Evolutionary conservation across 2,797 vertebrate species (phyloP).

Genomic region (Ibycter americanus): DNA sequence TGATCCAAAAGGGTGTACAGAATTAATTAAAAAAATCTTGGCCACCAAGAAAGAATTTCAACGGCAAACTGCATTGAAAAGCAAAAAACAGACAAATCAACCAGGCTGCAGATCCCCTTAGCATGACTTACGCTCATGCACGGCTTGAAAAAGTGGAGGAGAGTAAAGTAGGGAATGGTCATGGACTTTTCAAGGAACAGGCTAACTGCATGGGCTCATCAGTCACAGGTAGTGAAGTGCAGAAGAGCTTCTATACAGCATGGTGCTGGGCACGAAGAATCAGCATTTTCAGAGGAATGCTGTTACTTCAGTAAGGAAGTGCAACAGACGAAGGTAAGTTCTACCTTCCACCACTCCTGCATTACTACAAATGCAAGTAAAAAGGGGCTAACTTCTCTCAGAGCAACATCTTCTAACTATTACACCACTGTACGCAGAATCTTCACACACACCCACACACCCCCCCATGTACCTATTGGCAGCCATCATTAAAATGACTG

Average conservation of each 20-base stretch:
- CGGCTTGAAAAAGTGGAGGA: background rate
- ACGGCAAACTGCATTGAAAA: background rate
- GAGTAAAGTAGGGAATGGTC: background rate
- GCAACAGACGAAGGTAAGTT: background rate
- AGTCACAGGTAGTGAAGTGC: background rate
- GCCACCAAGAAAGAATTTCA: background rate
- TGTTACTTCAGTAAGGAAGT: background rate
- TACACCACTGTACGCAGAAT: background rate
- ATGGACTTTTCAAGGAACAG: background rate
- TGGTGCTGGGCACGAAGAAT: background rate
- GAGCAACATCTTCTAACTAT: background rate
- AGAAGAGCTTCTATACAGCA: background rate
- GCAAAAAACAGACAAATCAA: background rate
- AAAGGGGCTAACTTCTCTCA: background rate
- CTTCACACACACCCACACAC: background rate
- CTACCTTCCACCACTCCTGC: background rate
- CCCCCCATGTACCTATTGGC: background rate
- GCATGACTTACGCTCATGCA: background rate
- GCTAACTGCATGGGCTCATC: background rate
- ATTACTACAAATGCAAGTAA: background rate
- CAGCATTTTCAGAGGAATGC: background rate
- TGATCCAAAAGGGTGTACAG: background rate
- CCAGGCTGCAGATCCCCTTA: background rate
- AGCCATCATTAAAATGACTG: background rate
- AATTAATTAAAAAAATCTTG: background rate